Base-by-base conservation (phyloP, 2,888 invertebrate species). In the Sepioteuthis lessoniana region DNA sequence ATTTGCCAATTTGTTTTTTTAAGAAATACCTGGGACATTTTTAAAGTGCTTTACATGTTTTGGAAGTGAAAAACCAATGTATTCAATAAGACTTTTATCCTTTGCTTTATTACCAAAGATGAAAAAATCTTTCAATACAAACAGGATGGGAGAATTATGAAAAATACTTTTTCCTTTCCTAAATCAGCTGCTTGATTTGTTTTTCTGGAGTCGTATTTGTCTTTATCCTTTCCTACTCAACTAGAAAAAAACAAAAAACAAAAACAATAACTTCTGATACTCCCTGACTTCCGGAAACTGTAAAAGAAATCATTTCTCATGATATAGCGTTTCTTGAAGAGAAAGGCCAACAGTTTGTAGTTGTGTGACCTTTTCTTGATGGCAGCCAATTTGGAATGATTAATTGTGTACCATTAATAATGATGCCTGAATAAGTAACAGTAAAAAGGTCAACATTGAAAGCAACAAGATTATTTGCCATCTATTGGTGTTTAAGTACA, bases 281-380 rank as follows among this genome's bases (percentile, higher is more conserved):
- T 76, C n/a, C 76, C 76, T 76, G 76, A 76, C 76, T 76, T 76
- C n/a, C n/a, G 76, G 76, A 76, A 76, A 31, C 76, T 76, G 76
- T 76, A 76, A 76, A 76, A 76, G 31, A 76, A 76, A 76, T 76
- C n/a, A 76, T 76, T 76, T 76, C 76, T 76, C 76, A 76, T 76
- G 76, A 76, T 76, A 76, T 76, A 76, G 16, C n/a, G n/a, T 76
- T 76, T 76, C 76, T 76, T 76, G n/a, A 76, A 76, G 76, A 76
- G 76, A 76, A 76, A 76, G 76, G 76, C 76, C n/a, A 76, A 31
- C 76, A 76, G n/a, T 76, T 76, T 31, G 31, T n/a, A n/a, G 31
- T n/a, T 76, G 76, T n/a, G n/a, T 76, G 76, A 76, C 76, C 55
- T 55, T 76, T 76, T n/a, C n/a, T n/a, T 76, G 76, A n/a, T 76